Evolutionary conservation across 2,888 invertebrate species (phyloP), one percentile per base, ranked within the genome.

Genomic region (Lamellibrachia satsuma): DNA sequence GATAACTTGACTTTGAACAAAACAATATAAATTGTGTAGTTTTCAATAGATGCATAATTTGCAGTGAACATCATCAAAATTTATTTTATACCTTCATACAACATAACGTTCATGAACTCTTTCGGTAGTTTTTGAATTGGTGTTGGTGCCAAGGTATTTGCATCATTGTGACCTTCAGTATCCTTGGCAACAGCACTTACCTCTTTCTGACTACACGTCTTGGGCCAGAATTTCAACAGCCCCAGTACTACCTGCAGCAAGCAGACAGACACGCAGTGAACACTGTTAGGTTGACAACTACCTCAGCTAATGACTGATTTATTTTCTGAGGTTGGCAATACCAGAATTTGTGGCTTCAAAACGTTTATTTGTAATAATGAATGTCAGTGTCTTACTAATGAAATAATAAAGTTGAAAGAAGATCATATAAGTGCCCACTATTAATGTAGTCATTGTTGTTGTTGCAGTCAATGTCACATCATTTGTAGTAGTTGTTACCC

Each of bases 151-250:
- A 55, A 55, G 7, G 55, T 4, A 55, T 55, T 55, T 55, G 55
- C 55, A 55, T 4, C 9, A 55, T 9, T 55, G 55, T 9, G 55
- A 9, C 55, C 55, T 55, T 55, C 55, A 55, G 8, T 55, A 55
- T 55, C 55, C 55, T 9, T 3, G 55, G 55, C 4, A 55, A 9
- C 90, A 9, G 4, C 9, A 92, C 94, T 94, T 95, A 97, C 97
- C 97, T 99, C 99, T 97, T 99, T 99, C 93, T 99, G 99, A 95
- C 99, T 99, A 97, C 99, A 99, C 55, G 99, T 99, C 97, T 99
- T 99, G 95, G 99, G 99, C 99, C 99, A 99, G 97, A 98, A 99
- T 97, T 99, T 99, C 95, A 99, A 97, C 96, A 99, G 97, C 95
- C 98, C 98, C 96, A 98, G 98, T 95, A 99, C 98, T 94, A 99